Conservation (phyloP, 1,140 invertebrate species). For the Drosophila setifemur region DNA sequence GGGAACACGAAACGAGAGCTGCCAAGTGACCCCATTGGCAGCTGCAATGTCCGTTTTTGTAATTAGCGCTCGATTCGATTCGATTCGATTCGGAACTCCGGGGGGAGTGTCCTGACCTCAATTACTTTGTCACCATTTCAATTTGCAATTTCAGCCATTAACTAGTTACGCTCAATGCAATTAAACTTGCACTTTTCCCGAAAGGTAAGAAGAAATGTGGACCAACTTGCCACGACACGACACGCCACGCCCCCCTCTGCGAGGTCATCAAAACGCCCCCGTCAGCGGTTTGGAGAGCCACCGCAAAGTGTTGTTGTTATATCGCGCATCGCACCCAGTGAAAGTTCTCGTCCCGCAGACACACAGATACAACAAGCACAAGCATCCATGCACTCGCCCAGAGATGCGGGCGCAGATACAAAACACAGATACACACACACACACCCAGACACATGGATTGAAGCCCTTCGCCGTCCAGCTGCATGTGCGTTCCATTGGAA, state of each 20-base stretch:
- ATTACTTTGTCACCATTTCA: slow-evolving; percentile 81
- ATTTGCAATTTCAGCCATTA: slow-evolving; percentile 80
- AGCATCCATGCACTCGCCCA: neutral
- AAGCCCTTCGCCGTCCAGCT: slow-evolving; percentile 34
- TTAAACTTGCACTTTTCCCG: slow-evolving; percentile 74
- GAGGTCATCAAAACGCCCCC: neutral
- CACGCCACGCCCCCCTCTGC: neutral
- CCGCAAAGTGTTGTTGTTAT: slow-evolving; percentile 45
- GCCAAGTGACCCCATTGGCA: slow-evolving; percentile 72
- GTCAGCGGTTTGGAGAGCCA: slow-evolving; percentile 34
- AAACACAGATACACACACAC: neutral
- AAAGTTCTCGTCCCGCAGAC: slow-evolving; percentile 2
- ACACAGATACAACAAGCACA: slow-evolving; percentile 7
- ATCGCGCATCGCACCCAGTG: neutral
- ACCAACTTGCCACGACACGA: slow-evolving; percentile 43
- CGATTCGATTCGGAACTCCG: slow-evolving; percentile 1
- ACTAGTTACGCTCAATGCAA: slow-evolving; percentile 78
- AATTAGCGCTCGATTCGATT: slow-evolving; percentile 62
- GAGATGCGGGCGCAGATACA: neutral
- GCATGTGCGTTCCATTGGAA: slow-evolving; percentile 74
- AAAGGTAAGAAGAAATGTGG: slow-evolving; percentile 36
- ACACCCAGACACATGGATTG: slow-evolving; percentile 11
- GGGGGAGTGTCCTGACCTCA: slow-evolving; percentile 73
- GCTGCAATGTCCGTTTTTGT: slow-evolving; percentile 67
- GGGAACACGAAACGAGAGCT: slow-evolving; percentile 26